Conservation (phyloP, 1,140 invertebrate genomes). For the Globodera ellingtonae region DNA sequence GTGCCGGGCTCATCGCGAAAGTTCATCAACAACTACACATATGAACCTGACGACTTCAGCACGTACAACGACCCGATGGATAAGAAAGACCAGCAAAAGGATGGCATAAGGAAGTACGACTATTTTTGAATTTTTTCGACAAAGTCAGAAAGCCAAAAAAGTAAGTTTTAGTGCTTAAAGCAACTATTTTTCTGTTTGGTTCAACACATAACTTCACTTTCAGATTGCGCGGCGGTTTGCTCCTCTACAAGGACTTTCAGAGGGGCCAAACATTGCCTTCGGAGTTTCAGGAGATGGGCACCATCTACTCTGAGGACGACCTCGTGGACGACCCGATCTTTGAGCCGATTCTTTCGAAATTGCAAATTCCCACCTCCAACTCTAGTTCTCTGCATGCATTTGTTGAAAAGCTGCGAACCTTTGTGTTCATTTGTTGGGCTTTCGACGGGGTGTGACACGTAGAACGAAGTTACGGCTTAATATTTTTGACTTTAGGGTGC, state of each 20-base stretch:
- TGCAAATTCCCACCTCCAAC: neutral
- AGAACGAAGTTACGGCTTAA: neutral
- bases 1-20: constrained; percentile 14
- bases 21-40: constrained; percentile 37
- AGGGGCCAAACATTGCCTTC: constrained; percentile 1
- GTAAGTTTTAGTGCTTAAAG: too few relatives aligned
- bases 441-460: constrained; percentile 18
- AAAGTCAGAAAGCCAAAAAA: constrained; percentile 26
- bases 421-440: constrained; percentile 22
- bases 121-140: neutral
- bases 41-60: constrained; percentile 31
- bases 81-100: constrained; percentile 9
- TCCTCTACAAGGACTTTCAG: constrained; percentile 37
- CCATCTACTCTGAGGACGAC: constrained; percentile 10
- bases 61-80: constrained; percentile 38
- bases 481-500: constrained; percentile 2
- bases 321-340: constrained; percentile 23
- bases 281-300: constrained; percentile 32
- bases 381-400: constrained; percentile 10
- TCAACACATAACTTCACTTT: neutral
- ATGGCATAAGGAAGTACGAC: constrained; percentile 14
- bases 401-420: constrained; percentile 24
- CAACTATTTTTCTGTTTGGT: constrained; percentile 19
- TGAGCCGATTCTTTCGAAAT: constrained; percentile 16
- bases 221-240: constrained; percentile 35